phyloP scores from a whole-genome alignment of 2,797 vertebrate genomes.

The Myoxocephalus aenaeus region DNA sequence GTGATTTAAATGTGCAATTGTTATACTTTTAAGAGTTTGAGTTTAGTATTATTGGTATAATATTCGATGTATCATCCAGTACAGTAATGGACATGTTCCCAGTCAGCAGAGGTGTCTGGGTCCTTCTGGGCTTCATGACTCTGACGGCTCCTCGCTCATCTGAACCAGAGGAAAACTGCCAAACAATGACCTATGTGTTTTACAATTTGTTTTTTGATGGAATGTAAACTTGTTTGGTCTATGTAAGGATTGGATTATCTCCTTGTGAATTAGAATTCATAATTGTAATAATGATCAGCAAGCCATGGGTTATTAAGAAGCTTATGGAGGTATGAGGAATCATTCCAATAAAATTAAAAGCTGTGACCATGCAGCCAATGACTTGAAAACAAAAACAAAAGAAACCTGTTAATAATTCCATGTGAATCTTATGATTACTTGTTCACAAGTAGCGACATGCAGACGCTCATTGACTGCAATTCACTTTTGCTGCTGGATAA shows the following conservation, averaged over 20 bases:
- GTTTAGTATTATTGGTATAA: not conserved
- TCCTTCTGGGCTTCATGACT: constrained; percentile 5
- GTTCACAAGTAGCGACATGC: not conserved
- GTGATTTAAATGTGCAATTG: constrained; percentile 10
- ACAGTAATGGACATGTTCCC: not conserved
- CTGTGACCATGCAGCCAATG: too few relatives aligned
- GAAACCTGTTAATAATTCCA: too few relatives aligned
- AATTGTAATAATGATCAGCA: not conserved
- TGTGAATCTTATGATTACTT: too few relatives aligned
- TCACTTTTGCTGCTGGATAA: not conserved
- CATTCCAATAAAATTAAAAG: too few relatives aligned
- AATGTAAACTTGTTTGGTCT: not conserved
- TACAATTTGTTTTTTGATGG: not conserved
- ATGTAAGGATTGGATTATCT: not conserved
- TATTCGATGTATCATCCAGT: not conserved
- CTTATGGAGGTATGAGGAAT: not conserved
- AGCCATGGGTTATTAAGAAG: constrained; percentile 1
- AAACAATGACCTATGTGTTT: not conserved
- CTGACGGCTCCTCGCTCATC: not conserved
- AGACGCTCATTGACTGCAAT: not conserved
- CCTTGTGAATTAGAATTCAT: not conserved
- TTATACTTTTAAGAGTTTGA: constrained; percentile 11
- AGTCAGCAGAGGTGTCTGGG: constrained; percentile 16
- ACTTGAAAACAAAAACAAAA: too few relatives aligned
- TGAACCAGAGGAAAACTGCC: constrained; percentile 8